A percentile compares a stretch with the other conserved stretches of the same genome.
These are phyloP conservation scores for Bemisia tabaci DNA, from an alignment of 1,140 invertebrate species.

Conservation along the genomic window DNA sequence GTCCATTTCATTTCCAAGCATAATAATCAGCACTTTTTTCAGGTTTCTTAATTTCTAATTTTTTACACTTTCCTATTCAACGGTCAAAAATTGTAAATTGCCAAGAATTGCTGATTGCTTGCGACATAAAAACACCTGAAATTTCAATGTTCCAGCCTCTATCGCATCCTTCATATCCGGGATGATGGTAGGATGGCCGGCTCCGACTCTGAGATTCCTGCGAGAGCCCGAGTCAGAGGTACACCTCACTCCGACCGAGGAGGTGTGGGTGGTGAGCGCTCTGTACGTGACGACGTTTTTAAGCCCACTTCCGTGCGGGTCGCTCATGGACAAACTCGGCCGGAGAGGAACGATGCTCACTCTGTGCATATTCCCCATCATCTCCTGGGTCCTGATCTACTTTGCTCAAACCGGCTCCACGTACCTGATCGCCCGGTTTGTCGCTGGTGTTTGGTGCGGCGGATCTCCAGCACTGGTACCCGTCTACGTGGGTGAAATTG, in stretches of 20 bases:
- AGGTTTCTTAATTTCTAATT: too few relatives aligned
- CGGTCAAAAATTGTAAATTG: too few relatives aligned
- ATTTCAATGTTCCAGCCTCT: too few relatives aligned
- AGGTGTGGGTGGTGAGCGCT: conserved; percentile 13
- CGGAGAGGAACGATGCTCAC: conserved; percentile 32
- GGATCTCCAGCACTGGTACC: conserved; percentile 28
- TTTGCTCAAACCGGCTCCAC: conserved; percentile 42
- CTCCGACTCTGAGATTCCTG: background rate
- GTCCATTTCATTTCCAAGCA: too few relatives aligned
- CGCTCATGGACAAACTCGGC: conserved; percentile 46
- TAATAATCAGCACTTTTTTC: too few relatives aligned
- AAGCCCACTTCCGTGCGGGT: conserved; percentile 43
- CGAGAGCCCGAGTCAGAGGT: background rate
- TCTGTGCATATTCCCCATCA: conserved; percentile 18
- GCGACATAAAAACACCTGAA: too few relatives aligned
- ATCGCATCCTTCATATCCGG: too few relatives aligned
- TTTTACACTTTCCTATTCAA: too few relatives aligned
- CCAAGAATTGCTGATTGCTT: too few relatives aligned
- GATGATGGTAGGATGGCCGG: background rate
- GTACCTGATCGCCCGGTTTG: conserved; percentile 56
- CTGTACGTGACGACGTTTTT: conserved; percentile 16
- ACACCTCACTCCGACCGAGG: conserved; percentile 9
- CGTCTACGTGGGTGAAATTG: conserved; percentile 21
- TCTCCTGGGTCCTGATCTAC: conserved; percentile 54
- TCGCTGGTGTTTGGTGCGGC: conserved; percentile 41